Base-by-base conservation (phyloP, 2,888 invertebrate species). In the Amphiduros pacificus region DNA sequence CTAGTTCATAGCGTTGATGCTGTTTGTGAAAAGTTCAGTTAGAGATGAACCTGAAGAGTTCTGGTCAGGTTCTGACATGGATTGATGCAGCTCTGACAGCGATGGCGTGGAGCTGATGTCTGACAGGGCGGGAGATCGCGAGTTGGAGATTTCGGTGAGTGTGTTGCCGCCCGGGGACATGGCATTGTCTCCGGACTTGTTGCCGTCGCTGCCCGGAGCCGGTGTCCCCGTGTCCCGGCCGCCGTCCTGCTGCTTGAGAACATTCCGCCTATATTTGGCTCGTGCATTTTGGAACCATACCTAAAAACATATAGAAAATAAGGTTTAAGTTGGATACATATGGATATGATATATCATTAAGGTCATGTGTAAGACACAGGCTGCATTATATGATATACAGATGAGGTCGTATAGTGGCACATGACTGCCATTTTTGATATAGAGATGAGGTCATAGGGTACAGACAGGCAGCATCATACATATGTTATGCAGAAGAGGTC, bases 211-310 rank as follows among this genome's bases (percentile, higher is more conserved):
- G 28, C 49, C 56, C 1, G 53, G 11, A 14, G 26, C 54, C n/a
- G n/a, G n/a, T n/a, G n/a, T n/a, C n/a, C n/a, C n/a, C 61, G 44
- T 1, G 31, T 48, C 65, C 62, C 20, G 48, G 55, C 9, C 60
- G 26, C 57, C 36, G 55, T 54, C 62, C 29, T 75, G 74, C 55
- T 76, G 76, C 59, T 77, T 78, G 54, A 77, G 66, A 83, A 92
- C 89, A 88, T 92, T 96, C 56, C 98, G 88, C 70, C 99, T 89
- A 92, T 95, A 98, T 85, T 99, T 99, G 40, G 98, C 99, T 56
- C 98, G 87, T 0, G 98, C 97, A 82, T 99, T 99, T 88, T 99
- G 98, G 84, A 98, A 98, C 98, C 98, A 98, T 1, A 98, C 97
- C 96, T 98, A 11, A 31, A 55, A 57, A 14, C 22, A 49, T 49